These are phyloP conservation scores for Portunus trituberculatus DNA, from an alignment of 1,140 invertebrate species.

Conservation along the genomic window DNA sequence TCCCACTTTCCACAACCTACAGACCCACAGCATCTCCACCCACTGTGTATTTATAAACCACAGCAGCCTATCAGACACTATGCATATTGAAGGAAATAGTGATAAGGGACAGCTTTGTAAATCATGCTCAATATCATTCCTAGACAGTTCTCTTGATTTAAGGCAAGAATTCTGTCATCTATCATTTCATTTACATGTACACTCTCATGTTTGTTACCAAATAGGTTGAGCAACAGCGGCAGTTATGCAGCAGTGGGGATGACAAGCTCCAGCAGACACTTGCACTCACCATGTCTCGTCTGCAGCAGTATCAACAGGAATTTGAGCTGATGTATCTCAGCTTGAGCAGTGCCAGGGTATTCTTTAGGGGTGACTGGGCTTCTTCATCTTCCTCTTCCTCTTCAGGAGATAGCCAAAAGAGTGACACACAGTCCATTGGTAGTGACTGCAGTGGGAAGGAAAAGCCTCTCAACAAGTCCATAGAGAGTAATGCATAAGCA, in stretches of 20 bases:
- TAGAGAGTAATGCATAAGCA: conserved; percentile 26
- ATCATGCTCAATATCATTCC: too few species aligned
- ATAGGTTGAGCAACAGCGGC: conserved; percentile 67
- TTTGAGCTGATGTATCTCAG: conserved; percentile 95
- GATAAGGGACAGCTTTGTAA: too few species aligned
- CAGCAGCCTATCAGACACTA: too few species aligned
- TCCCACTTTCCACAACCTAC: too few species aligned
- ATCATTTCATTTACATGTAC: too few species aligned
- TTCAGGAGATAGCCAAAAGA: conserved; percentile 32
- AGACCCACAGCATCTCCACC: too few species aligned
- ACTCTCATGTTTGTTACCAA: too few species aligned
- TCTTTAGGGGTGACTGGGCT: conserved; percentile 84
- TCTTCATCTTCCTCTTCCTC: conserved; percentile 33
- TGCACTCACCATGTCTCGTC: conserved; percentile 87
- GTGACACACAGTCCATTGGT: conserved; percentile 64
- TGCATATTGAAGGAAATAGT: too few species aligned
- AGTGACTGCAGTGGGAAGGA: conserved; percentile 64
- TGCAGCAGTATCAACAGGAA: conserved; percentile 84
- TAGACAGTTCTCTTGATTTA: too few species aligned
- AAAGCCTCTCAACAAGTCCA: conserved; percentile 16
- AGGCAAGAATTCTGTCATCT: too few species aligned
- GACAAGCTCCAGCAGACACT: conserved; percentile 96
- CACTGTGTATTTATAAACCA: too few species aligned
- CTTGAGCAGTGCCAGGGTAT: conserved; percentile 95
- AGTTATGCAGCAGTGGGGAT: conserved; percentile 81